Percentiles rank a stretch among this genome's conserved stretches.
Evolutionary conservation across 1,140 invertebrate species (phyloP).

Genomic region (Coenobita brevimanus): DNA sequence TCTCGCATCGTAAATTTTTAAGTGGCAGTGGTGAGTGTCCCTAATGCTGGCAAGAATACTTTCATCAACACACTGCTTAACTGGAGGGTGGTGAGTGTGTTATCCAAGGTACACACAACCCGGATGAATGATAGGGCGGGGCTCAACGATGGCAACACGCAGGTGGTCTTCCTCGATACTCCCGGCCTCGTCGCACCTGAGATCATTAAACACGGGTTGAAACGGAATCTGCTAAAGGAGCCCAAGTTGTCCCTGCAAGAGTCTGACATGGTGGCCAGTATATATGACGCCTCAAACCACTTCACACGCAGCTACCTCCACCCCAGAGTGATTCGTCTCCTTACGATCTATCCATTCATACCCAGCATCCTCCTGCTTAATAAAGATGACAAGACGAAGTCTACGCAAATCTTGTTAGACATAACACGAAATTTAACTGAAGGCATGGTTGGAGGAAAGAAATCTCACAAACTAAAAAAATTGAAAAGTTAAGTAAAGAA

Average conservation of each 20-base stretch:
- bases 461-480: not conserved
- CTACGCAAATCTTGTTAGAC: slow-evolving; percentile 84
- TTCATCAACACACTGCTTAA: slow-evolving; percentile 89
- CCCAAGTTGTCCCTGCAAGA: slow-evolving; percentile 79
- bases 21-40: slow-evolving; percentile 90
- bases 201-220: slow-evolving; percentile 73
- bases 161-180: slow-evolving; percentile 92
- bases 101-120: slow-evolving; percentile 93
- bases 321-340: too few species aligned
- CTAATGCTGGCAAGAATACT: slow-evolving; percentile 96
- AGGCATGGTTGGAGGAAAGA: slow-evolving; percentile 74
- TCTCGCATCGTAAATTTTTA: slow-evolving; percentile 80
- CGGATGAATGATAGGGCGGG: slow-evolving; percentile 82
- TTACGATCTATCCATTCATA: slow-evolving; percentile 80
- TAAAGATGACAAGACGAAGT: slow-evolving; percentile 86
- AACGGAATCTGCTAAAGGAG: slow-evolving; percentile 80
- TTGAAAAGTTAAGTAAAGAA: slow-evolving; percentile 4
- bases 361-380: slow-evolving; percentile 78
- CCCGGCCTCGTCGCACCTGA: slow-evolving; percentile 83
- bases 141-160: slow-evolving; percentile 82
- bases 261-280: slow-evolving; percentile 87
- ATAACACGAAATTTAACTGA: slow-evolving; percentile 81
- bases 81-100: slow-evolving; percentile 85
- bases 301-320: slow-evolving; percentile 80
- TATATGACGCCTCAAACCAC: slow-evolving; percentile 88